phyloP scores from a whole-genome alignment of 1,140 invertebrate genomes.

The Aphelinus atriplicis region DNA sequence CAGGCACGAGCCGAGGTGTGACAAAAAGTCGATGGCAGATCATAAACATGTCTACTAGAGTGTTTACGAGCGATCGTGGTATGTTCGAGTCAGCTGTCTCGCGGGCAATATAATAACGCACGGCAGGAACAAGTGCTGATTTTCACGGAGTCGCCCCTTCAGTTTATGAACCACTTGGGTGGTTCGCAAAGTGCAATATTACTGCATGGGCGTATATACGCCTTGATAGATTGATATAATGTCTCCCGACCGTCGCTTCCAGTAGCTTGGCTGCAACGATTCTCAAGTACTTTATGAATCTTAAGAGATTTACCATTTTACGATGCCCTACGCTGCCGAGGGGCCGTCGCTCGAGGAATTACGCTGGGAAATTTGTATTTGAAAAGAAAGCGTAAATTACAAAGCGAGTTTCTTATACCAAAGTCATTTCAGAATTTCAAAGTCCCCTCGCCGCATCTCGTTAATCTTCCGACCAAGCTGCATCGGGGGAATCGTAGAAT shows the following conservation, averaged over 20 bases:
- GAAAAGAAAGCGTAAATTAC: no score
- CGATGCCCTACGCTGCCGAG: no score
- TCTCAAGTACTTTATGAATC: constrained; percentile 31
- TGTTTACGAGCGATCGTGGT: constrained; percentile 25
- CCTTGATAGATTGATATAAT: constrained; percentile 24
- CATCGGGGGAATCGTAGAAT: no score
- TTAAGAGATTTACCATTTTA: constrained; percentile 1
- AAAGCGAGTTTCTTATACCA: no score
- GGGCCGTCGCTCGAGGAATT: no score
- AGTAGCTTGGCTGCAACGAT: background rate
- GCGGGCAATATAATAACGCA: background rate
- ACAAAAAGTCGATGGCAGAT: no score
- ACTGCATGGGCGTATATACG: background rate
- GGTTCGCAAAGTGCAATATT: constrained; percentile 21
- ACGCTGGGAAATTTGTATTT: no score
- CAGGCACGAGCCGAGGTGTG: no score
- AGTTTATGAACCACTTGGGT: constrained; percentile 7
- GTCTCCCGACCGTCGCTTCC: background rate
- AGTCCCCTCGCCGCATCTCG: no score
- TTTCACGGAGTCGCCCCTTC: background rate
- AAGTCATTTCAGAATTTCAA: no score
- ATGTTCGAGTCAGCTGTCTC: constrained; percentile 9
- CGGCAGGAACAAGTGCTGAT: background rate
- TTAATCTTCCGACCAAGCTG: no score
- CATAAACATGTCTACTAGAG: no score